Percentiles rank a stretch among this genome's conserved stretches.
These are phyloP conservation scores for Globodera ellingtonae DNA, from an alignment of 1,140 invertebrate genomes.

Conservation along the genomic window DNA sequence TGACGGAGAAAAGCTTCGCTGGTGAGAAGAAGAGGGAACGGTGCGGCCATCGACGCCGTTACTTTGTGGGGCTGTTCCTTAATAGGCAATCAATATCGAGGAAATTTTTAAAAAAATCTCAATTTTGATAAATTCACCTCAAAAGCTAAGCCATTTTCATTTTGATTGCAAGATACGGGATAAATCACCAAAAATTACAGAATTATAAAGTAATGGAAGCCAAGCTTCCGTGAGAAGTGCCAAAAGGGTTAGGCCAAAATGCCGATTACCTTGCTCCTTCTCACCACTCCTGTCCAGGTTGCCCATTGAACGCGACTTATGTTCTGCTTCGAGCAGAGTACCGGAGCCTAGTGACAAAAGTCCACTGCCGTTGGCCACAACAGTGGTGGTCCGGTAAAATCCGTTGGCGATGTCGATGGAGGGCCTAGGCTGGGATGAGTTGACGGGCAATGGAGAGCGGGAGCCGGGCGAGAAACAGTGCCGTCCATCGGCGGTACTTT, in stretches of 20 bases:
- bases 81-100: conserved; percentile 38
- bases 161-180: too few species aligned
- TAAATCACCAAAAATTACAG: too few species aligned
- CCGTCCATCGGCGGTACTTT: conserved; percentile 13
- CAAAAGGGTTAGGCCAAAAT: too few species aligned
- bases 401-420: conserved; percentile 1
- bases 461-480: background rate
- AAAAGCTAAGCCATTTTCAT: too few species aligned
- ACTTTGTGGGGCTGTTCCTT: conserved; percentile 36
- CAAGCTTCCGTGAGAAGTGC: too few species aligned
- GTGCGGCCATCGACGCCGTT: conserved; percentile 14
- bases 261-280: background rate
- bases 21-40: background rate
- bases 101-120: background rate
- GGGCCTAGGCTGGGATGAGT: background rate
- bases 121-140: too few species aligned
- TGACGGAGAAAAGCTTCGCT: conserved; percentile 9
- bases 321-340: conserved; percentile 29
- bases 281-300: conserved; percentile 28
- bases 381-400: conserved; percentile 26
- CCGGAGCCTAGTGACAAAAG: conserved; percentile 6
- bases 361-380: conserved; percentile 22
- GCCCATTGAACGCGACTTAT: conserved; percentile 40
- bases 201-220: too few species aligned
- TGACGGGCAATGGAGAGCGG: background rate